phyloP scores from a whole-genome alignment of 2,888 invertebrate species.

The Tribolium freemani region DNA sequence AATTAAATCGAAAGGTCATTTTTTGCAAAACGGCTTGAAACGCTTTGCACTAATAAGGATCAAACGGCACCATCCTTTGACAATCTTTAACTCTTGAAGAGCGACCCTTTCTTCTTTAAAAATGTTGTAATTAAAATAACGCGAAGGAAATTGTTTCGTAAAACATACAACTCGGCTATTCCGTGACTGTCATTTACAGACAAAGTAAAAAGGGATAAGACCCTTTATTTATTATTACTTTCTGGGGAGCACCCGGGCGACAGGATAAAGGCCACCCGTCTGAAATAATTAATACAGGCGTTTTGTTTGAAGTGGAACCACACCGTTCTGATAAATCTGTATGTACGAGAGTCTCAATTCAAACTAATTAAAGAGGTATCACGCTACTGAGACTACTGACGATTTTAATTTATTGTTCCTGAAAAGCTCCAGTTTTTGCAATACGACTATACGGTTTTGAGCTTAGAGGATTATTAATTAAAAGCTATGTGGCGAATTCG shows the following conservation, averaged over 20 bases:
- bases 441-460: conserved; percentile 1
- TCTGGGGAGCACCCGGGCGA: conserved; percentile 17
- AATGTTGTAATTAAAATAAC: conserved; percentile 27
- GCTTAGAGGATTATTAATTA: conserved; percentile 19
- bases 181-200: conserved; percentile 28
- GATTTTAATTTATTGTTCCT: conserved; percentile 29
- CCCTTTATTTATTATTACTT: conserved; percentile 35
- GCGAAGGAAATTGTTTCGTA: conserved; percentile 11
- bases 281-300: conserved; percentile 40
- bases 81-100: neutral
- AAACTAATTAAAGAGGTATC: conserved; percentile 31
- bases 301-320: conserved; percentile 35
- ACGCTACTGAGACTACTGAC: conserved; percentile 9
- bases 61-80: conserved; percentile 6
- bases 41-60: conserved; percentile 8
- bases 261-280: conserved; percentile 22
- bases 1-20: neutral
- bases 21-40: neutral
- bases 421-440: neutral
- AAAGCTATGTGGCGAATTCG: too few relatives aligned
- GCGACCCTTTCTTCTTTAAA: neutral
- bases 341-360: conserved; percentile 16
- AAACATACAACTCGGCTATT: conserved; percentile 11
- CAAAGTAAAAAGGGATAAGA: conserved; percentile 20
- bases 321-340: conserved; percentile 6